Conservation (phyloP, 2,888 invertebrate genomes). For the Ditula angustiorana region DNA sequence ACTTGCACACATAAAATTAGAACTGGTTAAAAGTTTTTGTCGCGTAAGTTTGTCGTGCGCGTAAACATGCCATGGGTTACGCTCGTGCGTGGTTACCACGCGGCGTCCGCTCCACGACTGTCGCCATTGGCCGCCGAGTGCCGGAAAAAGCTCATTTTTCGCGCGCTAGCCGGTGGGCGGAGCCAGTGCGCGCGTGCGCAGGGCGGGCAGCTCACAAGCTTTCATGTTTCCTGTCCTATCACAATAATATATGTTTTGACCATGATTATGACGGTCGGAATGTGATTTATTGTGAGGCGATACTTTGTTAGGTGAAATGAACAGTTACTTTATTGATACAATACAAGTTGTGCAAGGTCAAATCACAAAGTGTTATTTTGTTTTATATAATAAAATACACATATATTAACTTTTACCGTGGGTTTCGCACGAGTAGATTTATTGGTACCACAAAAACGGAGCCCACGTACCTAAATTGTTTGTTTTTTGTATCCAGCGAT, state of each 20-base stretch:
- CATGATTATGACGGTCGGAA: constrained; percentile 11
- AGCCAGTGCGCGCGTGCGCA: constrained; percentile 59
- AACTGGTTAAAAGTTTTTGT: constrained; percentile 59
- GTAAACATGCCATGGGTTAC: constrained; percentile 69
- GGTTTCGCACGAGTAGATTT: no score
- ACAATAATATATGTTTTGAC: constrained; percentile 26
- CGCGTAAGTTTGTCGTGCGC: constrained; percentile 61
- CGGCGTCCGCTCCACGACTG: constrained; percentile 67
- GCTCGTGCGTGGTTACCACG: constrained; percentile 48
- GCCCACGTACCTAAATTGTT: no score
- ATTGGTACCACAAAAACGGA: no score
- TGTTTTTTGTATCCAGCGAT: no score
- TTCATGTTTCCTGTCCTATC: constrained; percentile 34
- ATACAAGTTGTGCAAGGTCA: background rate
- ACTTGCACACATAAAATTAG: constrained; percentile 47
- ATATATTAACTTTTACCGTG: no score
- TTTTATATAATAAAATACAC: no score
- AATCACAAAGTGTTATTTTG: no score
- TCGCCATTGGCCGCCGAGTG: constrained; percentile 34
- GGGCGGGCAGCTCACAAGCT: constrained; percentile 14
- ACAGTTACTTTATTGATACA: background rate
- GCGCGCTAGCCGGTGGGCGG: constrained; percentile 62
- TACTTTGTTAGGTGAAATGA: background rate
- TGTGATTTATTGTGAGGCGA: background rate
- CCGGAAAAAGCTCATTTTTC: constrained; percentile 44